These are phyloP conservation scores for Drosophila nigritarsus DNA, from an alignment of 2,888 invertebrate genomes.

Conservation along the genomic window DNA sequence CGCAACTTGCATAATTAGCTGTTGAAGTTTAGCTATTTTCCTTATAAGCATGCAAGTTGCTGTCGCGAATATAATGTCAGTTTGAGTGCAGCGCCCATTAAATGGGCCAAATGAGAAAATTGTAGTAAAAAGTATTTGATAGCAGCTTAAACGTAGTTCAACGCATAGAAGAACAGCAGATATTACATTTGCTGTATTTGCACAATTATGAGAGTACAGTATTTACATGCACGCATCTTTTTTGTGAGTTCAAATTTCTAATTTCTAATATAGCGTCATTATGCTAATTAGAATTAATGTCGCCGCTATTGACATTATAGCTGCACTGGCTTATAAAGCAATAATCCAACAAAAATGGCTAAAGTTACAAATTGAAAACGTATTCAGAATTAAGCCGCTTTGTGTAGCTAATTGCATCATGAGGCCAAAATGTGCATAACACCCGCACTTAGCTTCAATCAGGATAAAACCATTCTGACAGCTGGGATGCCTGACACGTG, in stretches of 20 bases:
- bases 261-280: neutral
- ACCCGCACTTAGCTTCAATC: slow-evolving; percentile 1
- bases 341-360: neutral
- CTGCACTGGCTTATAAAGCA: neutral
- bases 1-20: slow-evolving; percentile 15
- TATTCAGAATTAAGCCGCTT: slow-evolving; percentile 29
- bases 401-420: slow-evolving; percentile 44
- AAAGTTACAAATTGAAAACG: neutral
- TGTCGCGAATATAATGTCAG: neutral
- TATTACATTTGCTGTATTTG: neutral
- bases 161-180: neutral
- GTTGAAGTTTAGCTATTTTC: slow-evolving; percentile 17
- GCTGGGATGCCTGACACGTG: slow-evolving; percentile 26
- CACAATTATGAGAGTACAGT: neutral
- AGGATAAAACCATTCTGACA: slow-evolving; percentile 25
- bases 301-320: neutral
- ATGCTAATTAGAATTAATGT: neutral
- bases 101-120: neutral
- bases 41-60: neutral
- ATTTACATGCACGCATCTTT: neutral
- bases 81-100: neutral
- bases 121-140: neutral
- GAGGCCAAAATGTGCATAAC: slow-evolving; percentile 38
- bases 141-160: no score
- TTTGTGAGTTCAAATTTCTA: neutral